Conservation (phyloP, 2,113 vertebrate species). For the Scomber japonicus region DNA sequence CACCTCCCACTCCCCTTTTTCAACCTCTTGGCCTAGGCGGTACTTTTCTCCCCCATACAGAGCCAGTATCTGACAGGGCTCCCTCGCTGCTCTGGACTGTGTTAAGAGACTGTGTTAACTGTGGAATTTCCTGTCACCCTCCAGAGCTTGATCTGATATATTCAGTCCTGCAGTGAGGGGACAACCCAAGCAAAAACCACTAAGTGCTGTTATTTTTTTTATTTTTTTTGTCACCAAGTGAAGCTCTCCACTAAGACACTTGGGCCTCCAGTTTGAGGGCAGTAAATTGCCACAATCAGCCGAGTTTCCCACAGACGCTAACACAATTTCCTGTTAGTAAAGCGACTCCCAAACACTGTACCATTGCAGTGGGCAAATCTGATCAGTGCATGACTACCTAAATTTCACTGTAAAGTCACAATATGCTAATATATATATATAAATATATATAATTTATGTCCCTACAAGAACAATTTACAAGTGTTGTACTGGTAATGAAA, state of each 20-base stretch:
- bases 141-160: constrained; percentile 55
- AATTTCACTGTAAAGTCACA: constrained; percentile 22
- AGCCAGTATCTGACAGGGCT: constrained; percentile 58
- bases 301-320: not conserved
- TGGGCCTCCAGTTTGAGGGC: constrained; percentile 45
- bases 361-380: constrained; percentile 17
- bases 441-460: not conserved
- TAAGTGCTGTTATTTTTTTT: constrained; percentile 78
- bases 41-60: constrained; percentile 69
- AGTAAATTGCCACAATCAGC: constrained; percentile 41
- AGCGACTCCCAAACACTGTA: not conserved
- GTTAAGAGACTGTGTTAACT: constrained; percentile 62
- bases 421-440: constrained; percentile 14
- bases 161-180: constrained; percentile 48
- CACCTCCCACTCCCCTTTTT: not conserved
- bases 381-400: constrained; percentile 22
- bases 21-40: constrained; percentile 38
- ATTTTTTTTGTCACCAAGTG: constrained; percentile 30
- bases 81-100: constrained; percentile 65
- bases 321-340: not conserved
- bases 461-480: not conserved
- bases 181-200: constrained; percentile 78
- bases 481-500: not conserved
- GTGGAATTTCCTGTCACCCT: constrained; percentile 77
- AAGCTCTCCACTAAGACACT: constrained; percentile 58